Conservation (phyloP, 2,797 vertebrate species). For the Sebastolobus alascanus region DNA sequence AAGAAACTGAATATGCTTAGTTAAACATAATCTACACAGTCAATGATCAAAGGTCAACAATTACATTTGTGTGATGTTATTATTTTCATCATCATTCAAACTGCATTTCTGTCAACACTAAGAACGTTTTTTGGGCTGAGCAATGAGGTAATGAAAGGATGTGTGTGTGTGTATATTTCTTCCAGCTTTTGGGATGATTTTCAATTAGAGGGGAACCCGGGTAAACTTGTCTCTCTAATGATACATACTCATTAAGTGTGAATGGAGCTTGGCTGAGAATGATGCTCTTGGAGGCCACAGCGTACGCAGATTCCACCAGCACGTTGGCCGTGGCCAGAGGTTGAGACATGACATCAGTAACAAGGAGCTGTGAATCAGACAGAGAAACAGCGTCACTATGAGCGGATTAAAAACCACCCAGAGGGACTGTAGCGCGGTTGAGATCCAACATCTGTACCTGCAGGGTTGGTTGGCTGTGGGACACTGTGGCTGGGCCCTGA, state of each 20-base stretch:
- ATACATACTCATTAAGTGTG: slow-evolving; percentile 87
- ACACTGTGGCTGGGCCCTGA: slow-evolving; percentile 90
- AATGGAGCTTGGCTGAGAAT: slow-evolving; percentile 91
- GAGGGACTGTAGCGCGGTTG: background rate
- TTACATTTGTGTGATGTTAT: background rate
- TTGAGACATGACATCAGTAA: slow-evolving; percentile 94
- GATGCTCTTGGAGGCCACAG: slow-evolving; percentile 88
- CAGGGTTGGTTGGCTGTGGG: slow-evolving; percentile 92
- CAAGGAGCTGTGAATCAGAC: slow-evolving; percentile 88
- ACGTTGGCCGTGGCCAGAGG: slow-evolving; percentile 90
- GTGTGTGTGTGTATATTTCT: background rate
- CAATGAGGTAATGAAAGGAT: background rate
- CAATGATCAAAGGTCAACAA: background rate
- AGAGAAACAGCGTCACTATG: slow-evolving; percentile 14
- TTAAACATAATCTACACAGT: background rate
- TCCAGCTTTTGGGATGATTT: background rate
- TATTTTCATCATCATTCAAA: background rate
- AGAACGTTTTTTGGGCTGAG: background rate
- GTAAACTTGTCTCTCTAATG: background rate
- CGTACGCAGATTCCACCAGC: slow-evolving; percentile 89
- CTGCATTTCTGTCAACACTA: background rate
- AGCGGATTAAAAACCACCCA: background rate
- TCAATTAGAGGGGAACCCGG: background rate
- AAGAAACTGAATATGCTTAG: background rate
- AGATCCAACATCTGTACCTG: slow-evolving; percentile 80